Conservation (phyloP, 53 echinoderm and acorn worm species). For the Holothuria scabra region DNA sequence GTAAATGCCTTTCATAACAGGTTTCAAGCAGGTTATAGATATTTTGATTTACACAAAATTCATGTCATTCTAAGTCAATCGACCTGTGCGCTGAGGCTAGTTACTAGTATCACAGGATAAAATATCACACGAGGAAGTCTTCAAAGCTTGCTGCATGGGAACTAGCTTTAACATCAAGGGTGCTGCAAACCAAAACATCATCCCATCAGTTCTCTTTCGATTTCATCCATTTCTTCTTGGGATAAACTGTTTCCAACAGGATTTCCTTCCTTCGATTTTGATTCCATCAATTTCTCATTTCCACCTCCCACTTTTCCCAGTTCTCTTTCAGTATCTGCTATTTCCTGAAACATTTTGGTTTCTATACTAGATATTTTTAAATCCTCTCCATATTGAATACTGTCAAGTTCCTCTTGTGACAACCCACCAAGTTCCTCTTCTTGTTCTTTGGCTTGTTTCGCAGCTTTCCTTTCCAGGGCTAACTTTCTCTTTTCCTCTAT, state of each 20-base stretch:
- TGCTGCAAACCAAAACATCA: neutral
- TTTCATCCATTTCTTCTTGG: constrained; percentile 33
- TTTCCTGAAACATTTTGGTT: constrained; percentile 5
- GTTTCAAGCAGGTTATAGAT: too few relatives aligned
- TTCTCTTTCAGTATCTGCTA: neutral
- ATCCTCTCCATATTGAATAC: neutral
- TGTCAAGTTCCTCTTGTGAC: constrained; percentile 37
- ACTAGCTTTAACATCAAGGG: too few relatives aligned
- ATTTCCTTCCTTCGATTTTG: neutral
- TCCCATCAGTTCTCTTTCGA: constrained; percentile 24
- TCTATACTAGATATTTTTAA: constrained; percentile 1
- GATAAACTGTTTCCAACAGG: neutral
- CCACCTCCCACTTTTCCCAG: too few relatives aligned
- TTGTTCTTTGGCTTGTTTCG: constrained; percentile 24
- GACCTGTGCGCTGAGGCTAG: too few relatives aligned
- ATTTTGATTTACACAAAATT: too few relatives aligned
- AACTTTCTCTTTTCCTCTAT: constrained; percentile 83
- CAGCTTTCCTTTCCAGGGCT: constrained; percentile 72
- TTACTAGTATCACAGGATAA: too few relatives aligned
- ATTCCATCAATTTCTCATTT: too few relatives aligned
- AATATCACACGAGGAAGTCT: too few relatives aligned
- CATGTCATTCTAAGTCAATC: too few relatives aligned
- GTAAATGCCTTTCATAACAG: too few relatives aligned
- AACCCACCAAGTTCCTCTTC: constrained; percentile 8
- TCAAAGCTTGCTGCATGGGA: too few relatives aligned